Conservation (phyloP, 2,888 invertebrate genomes). For the Leucophenga montana region DNA sequence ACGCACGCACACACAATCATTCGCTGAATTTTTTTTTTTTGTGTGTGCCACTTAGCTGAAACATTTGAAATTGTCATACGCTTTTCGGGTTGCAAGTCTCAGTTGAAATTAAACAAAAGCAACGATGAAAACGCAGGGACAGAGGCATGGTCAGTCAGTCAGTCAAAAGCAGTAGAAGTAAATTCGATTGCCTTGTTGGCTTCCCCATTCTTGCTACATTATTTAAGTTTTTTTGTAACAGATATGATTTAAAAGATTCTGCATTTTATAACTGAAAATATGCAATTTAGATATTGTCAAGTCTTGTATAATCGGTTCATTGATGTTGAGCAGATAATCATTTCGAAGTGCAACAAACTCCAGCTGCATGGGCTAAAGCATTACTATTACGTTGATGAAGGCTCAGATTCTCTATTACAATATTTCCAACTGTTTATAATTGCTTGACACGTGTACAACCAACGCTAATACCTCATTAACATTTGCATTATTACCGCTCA, state of each 20-base stretch:
- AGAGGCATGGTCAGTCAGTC: neutral
- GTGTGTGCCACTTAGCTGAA: conserved; percentile 60
- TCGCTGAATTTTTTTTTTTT: conserved; percentile 34
- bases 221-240: neutral
- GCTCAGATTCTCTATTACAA: too few species aligned
- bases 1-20: conserved; percentile 5
- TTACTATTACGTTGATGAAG: too few species aligned
- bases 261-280: too few species aligned
- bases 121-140: neutral
- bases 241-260: neutral
- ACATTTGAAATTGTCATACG: conserved; percentile 58
- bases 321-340: too few species aligned
- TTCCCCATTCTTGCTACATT: conserved; percentile 43
- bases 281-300: too few species aligned
- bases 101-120: conserved; percentile 18
- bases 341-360: too few species aligned
- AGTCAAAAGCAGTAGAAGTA: conserved; percentile 57
- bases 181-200: conserved; percentile 62
- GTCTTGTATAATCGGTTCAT: too few species aligned
- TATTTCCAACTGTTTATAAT: too few species aligned
- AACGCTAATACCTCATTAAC: too few species aligned
- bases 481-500: too few species aligned
- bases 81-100: conserved; percentile 29
- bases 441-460: too few species aligned
- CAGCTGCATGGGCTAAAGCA: too few species aligned